Conservation (phyloP, 2,113 vertebrate species). For the Cyphomyrus plagiostoma region DNA sequence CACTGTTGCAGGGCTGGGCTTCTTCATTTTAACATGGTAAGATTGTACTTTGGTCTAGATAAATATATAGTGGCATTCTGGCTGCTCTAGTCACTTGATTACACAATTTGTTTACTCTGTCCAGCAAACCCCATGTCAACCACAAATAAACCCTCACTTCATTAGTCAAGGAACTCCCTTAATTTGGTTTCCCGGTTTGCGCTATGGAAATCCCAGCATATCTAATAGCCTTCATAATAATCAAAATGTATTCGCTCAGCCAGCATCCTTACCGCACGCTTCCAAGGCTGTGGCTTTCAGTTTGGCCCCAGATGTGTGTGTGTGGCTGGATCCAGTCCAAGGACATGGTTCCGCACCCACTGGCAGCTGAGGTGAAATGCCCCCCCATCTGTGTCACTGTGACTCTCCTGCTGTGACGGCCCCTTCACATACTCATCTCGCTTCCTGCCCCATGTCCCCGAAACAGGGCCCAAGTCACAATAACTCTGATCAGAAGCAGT, state of each 20-base stretch:
- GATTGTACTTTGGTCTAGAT: constrained; percentile 2
- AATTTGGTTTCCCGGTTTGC: not conserved
- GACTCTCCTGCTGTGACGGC: not conserved
- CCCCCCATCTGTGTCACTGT: not conserved
- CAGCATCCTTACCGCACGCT: not conserved
- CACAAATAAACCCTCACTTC: constrained; percentile 4
- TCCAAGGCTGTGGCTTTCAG: not conserved
- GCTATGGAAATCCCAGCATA: not conserved
- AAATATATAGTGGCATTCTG: not conserved
- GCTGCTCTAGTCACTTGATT: not conserved
- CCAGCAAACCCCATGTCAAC: not conserved
- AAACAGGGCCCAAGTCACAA: not conserved
- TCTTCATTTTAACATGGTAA: not conserved
- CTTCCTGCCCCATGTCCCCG: not conserved
- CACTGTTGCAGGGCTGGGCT: not conserved
- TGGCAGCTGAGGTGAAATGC: not conserved
- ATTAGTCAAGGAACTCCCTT: not conserved
- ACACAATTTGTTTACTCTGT: constrained; percentile 10
- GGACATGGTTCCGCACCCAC: not conserved
- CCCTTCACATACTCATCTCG: not conserved
- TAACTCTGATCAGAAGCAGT: not conserved
- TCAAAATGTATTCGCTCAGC: not conserved
- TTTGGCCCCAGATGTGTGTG: not conserved
- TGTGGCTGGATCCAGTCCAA: not conserved
- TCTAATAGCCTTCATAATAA: constrained; percentile 12